These are phyloP conservation scores for Pteruthius melanotis DNA, from an alignment of 2,113 vertebrate genomes.

Conservation along the genomic window DNA sequence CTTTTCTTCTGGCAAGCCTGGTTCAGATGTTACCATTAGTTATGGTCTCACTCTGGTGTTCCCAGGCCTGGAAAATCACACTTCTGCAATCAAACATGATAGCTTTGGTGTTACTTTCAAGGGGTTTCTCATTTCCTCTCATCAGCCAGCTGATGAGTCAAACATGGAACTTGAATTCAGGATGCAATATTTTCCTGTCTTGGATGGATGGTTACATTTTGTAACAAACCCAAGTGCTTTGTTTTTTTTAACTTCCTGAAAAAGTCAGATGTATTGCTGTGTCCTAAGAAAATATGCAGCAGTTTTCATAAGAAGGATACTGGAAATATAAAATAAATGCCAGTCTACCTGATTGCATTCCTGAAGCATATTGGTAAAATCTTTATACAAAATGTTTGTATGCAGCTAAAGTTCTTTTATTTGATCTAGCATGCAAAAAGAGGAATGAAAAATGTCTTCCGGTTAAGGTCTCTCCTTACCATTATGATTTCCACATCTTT, in stretches of 20 bases:
- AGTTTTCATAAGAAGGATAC: background rate
- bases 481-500: background rate
- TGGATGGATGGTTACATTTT: background rate
- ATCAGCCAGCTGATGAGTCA: background rate
- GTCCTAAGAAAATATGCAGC: background rate
- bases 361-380: background rate
- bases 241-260: background rate
- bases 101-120: background rate
- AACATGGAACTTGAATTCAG: background rate
- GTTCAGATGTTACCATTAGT: background rate
- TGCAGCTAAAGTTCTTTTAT: background rate
- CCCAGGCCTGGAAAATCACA: background rate
- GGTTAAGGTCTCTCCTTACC: background rate
- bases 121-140: background rate
- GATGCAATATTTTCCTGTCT: background rate
- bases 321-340: background rate
- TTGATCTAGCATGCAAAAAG: background rate
- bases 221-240: background rate
- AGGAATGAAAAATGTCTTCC: background rate
- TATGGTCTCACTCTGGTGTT: background rate
- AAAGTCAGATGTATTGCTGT: background rate
- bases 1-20: background rate
- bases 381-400: background rate
- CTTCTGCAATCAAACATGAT: background rate
- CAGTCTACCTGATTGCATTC: background rate